Conservation (phyloP, 2,113 vertebrate species). For the Ibidorhyncha struthersii region DNA sequence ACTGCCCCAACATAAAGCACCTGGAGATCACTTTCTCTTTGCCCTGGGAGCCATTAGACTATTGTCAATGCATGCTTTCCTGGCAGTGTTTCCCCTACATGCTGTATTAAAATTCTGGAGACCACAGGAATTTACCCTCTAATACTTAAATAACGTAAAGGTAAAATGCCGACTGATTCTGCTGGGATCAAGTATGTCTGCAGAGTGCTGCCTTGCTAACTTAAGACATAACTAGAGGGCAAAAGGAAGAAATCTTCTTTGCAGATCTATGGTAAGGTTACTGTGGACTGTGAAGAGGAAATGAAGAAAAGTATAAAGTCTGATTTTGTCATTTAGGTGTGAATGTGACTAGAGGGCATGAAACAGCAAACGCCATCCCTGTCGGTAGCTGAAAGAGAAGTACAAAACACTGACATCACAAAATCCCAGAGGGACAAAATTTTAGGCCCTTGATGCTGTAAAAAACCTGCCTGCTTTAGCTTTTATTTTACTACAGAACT, state of each 20-base stretch:
- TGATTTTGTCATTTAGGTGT: conserved; percentile 40
- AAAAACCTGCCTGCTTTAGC: not conserved
- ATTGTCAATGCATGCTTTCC: not conserved
- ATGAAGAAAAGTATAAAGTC: conserved; percentile 14
- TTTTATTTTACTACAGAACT: not conserved
- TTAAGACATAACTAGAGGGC: not conserved
- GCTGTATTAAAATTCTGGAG: not conserved
- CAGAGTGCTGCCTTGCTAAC: not conserved
- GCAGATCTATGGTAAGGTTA: not conserved
- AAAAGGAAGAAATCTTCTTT: not conserved
- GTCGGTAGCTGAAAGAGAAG: not conserved
- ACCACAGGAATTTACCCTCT: not conserved
- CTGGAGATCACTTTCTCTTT: not conserved
- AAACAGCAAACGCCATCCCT: conserved; percentile 24
- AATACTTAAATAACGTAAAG: not conserved
- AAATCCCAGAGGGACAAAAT: not conserved
- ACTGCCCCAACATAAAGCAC: not conserved
- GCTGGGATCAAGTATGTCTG: not conserved
- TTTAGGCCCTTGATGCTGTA: not conserved
- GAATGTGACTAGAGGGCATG: conserved; percentile 16
- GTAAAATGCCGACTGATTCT: not conserved
- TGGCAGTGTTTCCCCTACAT: not conserved
- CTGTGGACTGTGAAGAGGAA: conserved; percentile 1
- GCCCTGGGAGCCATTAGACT: not conserved
- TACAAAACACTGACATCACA: not conserved